Evolutionary conservation across 2,888 invertebrate species (phyloP), one percentile per base, ranked within the genome.

Genomic region (Atethmia centrago): DNA sequence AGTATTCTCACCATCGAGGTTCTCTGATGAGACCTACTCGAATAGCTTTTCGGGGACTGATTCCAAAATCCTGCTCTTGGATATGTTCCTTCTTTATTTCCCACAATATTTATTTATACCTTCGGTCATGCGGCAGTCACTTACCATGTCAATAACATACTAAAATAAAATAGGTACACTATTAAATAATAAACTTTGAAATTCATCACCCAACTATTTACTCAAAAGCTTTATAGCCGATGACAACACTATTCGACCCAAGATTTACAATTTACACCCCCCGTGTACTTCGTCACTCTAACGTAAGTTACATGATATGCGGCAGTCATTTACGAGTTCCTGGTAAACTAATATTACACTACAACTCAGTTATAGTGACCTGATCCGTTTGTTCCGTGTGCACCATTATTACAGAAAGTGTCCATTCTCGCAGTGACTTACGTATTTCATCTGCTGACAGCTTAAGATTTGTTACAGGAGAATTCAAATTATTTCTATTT

Each of bases 401-500:
- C 74, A 73, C 53, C 84, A 65, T 66, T 68, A 83, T 71, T 83
- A 45, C 31, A 74, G 74, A 80, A 84, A 80, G 84, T 79, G 84
- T 82, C 78, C 78, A 77, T 77, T 77, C 68, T 58, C 21, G 69
- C 62, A 56, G 42, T 53, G 56, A 49, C 47, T 63, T 45, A 47
- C 53, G 53, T 74, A 62, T 74, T 72, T 83, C 67, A 79, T 72
- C 55, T 74, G 69, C 66, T 80, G 84, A 74, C 80, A 69, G 69
- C 62, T 68, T 14, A 31, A 62, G 53, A 80, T 80, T 80, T 66
- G 80, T 84, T 80, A 66, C 65, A 47, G 10, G 56, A 69, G 62
- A 74, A 84, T 74, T 74, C 51, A 74, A 80, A 84, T 69, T 69
- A 70, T 80, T 84, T 80, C 74, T 80, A 80, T 80, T 80, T 74